These are phyloP conservation scores for Paramormyrops hopkinsi DNA, from an alignment of 2,797 vertebrate genomes.

Conservation along the genomic window DNA sequence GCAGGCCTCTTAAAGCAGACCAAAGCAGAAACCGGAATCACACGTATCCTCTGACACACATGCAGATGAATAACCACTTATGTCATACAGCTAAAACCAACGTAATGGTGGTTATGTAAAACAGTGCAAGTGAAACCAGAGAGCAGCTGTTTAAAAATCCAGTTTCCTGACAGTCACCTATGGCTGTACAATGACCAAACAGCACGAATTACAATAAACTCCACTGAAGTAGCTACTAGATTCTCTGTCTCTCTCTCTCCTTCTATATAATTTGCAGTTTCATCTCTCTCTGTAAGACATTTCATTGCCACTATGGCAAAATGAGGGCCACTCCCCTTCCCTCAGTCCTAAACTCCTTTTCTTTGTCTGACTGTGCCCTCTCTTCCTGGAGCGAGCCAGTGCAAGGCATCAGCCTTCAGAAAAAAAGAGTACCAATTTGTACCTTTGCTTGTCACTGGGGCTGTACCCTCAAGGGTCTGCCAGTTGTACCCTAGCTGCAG, in stretches of 20 bases:
- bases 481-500: not conserved
- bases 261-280: not conserved
- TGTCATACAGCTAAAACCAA: not conserved
- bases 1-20: not conserved
- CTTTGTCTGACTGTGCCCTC: not conserved
- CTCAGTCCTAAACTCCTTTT: conserved; percentile 16
- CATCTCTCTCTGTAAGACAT: not conserved
- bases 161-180: not conserved
- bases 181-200: not conserved
- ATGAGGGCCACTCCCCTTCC: not conserved
- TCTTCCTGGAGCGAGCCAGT: not conserved
- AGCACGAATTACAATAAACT: not conserved
- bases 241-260: not conserved
- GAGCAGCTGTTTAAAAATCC: not conserved
- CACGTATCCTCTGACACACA: conserved; percentile 1
- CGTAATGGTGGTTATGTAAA: not conserved
- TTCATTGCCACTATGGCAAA: conserved; percentile 29
- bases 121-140: not conserved
- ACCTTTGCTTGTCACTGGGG: not conserved
- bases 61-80: not conserved
- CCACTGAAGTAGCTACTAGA: not conserved
- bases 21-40: not conserved
- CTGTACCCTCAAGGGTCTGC: not conserved
- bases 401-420: not conserved
- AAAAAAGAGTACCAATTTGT: not conserved